Evolutionary conservation across 2,888 invertebrate genomes (phyloP).

Genomic region (Ophion slaviceki): DNA sequence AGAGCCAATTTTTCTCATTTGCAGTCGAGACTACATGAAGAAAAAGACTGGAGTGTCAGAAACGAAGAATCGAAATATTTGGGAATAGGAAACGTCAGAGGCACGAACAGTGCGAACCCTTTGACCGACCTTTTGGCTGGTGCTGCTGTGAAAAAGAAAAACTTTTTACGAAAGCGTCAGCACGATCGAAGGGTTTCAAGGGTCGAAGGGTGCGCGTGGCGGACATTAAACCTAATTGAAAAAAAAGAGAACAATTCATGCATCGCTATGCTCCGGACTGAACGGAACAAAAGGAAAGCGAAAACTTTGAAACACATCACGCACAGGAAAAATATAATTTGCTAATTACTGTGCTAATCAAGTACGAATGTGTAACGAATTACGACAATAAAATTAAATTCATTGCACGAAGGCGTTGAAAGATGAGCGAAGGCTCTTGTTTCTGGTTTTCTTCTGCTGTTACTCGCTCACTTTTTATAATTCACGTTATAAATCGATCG

Average conservation of each 20-base stretch:
- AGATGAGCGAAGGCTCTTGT: slow-evolving; percentile 22
- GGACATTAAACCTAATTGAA: slow-evolving; percentile 20
- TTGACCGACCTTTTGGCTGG: not conserved
- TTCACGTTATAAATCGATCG: not conserved
- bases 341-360: slow-evolving; percentile 39
- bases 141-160: slow-evolving; percentile 6
- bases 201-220: not conserved
- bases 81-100: slow-evolving; percentile 9
- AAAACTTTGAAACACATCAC: not conserved
- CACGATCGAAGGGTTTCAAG: slow-evolving; percentile 45
- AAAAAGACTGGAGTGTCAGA: slow-evolving; percentile 13
- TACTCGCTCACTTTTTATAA: slow-evolving; percentile 11
- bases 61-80: slow-evolving; percentile 2
- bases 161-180: slow-evolving; percentile 39
- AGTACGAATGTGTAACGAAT: slow-evolving; percentile 25
- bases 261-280: slow-evolving; percentile 40
- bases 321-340: slow-evolving; percentile 31
- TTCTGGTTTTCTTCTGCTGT: not conserved
- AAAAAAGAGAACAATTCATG: slow-evolving; percentile 39
- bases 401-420: slow-evolving; percentile 39
- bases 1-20: slow-evolving; percentile 20
- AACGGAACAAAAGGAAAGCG: slow-evolving; percentile 6
- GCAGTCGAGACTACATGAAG: slow-evolving; percentile 1
- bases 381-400: slow-evolving; percentile 18
- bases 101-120: slow-evolving; percentile 7